Evolutionary conservation across 2,888 invertebrate species (phyloP), one percentile per base, ranked within the genome.

Genomic region (Drosophila mulleri): DNA sequence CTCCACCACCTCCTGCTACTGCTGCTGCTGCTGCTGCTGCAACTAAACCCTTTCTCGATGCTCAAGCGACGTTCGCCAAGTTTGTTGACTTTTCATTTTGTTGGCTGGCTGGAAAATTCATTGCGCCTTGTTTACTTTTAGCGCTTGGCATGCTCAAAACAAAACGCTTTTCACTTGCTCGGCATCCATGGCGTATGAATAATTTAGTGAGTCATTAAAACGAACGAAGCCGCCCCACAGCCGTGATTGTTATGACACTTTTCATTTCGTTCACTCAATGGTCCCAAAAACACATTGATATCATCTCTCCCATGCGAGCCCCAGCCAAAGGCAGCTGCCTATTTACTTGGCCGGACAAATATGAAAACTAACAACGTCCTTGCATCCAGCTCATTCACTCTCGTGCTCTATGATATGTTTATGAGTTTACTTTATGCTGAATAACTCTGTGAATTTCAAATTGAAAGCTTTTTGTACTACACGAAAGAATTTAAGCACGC

Each of bases 81-180:
- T 87, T 87, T 87, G 87, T 87, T 87, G 87, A 87, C 87, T 90
- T 88, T 90, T 82, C 86, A 89, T 89, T 89, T 90, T 87, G 85
- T 89, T 84, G 85, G 82, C 83, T 84, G 89, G 72, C 78, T 81
- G 89, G 82, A 88, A 89, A 81, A 80, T 83, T 83, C 84, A 82
- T 82, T 71, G 81, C 84, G 81, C 83, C 81, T 85, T 85, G 84
- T 85, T 85, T 85, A 85, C 84, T 84, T 84, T 85, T 87, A 89
- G 84, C 89, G 84, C 87, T 83, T 84, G 82, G 87, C 87, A 72
- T 73, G 82, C 88, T 85, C 80, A 80, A 85, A 89, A 87, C 89
- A 87, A 88, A 89, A 84, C 85, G 87, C 87, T 87, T 79, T 88
- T 86, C 88, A 75, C 70, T 76, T 56, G 54, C 60, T 60, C 56